Evolutionary conservation across 1,140 invertebrate genomes (phyloP).

Genomic region (Cheumatopsyche charites): DNA sequence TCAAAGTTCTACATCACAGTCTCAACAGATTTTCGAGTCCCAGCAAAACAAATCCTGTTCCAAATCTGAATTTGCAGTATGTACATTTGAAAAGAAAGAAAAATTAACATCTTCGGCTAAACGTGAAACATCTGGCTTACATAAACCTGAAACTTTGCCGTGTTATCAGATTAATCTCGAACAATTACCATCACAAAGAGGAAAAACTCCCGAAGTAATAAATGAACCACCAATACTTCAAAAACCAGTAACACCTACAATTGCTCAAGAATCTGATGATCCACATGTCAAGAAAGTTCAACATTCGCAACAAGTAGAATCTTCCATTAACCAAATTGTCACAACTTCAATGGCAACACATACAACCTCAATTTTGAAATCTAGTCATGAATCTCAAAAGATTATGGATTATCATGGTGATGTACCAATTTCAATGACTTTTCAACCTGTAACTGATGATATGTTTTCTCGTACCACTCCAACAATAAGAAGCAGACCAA

Average conservation of each 20-base stretch:
- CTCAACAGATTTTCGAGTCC: slow-evolving; percentile 32
- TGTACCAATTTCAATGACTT: slow-evolving; percentile 58
- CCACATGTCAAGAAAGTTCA: slow-evolving; percentile 51
- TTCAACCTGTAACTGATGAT: slow-evolving; percentile 66
- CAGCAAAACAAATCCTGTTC: slow-evolving; percentile 44
- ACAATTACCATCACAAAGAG: slow-evolving; percentile 61
- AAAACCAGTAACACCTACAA: slow-evolving; percentile 53
- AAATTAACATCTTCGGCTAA: slow-evolving; percentile 51
- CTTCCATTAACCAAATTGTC: slow-evolving; percentile 20
- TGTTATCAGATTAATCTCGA: slow-evolving; percentile 68
- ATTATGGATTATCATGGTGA: slow-evolving; percentile 52
- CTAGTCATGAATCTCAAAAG: slow-evolving; percentile 25
- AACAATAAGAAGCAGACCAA: slow-evolving; percentile 57
- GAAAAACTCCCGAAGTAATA: slow-evolving; percentile 59
- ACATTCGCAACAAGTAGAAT: slow-evolving; percentile 47
- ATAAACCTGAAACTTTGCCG: slow-evolving; percentile 65
- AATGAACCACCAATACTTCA: slow-evolving; percentile 52
- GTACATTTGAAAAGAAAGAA: slow-evolving; percentile 55
- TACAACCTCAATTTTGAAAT: slow-evolving; percentile 33
- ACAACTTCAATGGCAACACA: slow-evolving; percentile 45
- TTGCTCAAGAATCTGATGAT: slow-evolving; percentile 50
- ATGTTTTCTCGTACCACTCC: slow-evolving; percentile 55
- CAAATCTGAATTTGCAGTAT: slow-evolving; percentile 54
- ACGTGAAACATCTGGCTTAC: slow-evolving; percentile 59
- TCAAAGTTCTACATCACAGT: slow-evolving; percentile 20